Evolutionary conservation across 2,113 vertebrate genomes (phyloP), one percentile per base, ranked within the genome.

Genomic region (Elephas maximus): DNA sequence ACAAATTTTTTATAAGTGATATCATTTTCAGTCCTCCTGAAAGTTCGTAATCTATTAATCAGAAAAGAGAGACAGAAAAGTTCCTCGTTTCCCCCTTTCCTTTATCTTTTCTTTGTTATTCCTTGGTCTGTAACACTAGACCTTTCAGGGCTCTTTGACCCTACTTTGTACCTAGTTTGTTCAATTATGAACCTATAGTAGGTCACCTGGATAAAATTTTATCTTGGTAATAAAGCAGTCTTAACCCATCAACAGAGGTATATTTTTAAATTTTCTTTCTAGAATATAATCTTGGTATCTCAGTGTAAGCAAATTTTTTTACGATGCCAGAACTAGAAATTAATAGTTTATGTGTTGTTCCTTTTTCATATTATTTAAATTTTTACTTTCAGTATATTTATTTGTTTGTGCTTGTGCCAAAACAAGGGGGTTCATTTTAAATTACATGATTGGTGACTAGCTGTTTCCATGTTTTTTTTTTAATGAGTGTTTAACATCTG

Each of bases 261-360:
- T 62, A 80, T 73, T 60, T 60, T 44, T 88, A 23, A 90, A 90
- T 74, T 63, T 2, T 74, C 74, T 80, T 73, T 97, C 82, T 73
- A 85, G 91, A 90, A 77, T 77, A 67, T 11, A 73, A 90, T 76
- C 17, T 81, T 83, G 80, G 1, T 24, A n/a, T 73, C 37, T 77
- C 3, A 69, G 26, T 30, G 24, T 62, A 28, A 81, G n/a, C n/a
- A 89, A 21, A 65, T 60, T 62, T 94, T 62, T 94, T 96, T 94
- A 45, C 86, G 21, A 94, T 95, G 92, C 20, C 4, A 48, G 41
- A 93, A 94, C 17, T 71, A 63, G 5, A 71, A 71, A 41, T 81
- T 73, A 76, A 4, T 74, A 48, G 82, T 96, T 93, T 88, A 65
- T 74, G 86, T 74, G 28, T 78, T 21, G 28, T 94, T 79, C 18